Percentiles rank a stretch among this genome's conserved stretches.
These are phyloP conservation scores for Pristionchus entomophagus DNA, from an alignment of 2,888 invertebrate genomes.

Conservation along the genomic window DNA sequence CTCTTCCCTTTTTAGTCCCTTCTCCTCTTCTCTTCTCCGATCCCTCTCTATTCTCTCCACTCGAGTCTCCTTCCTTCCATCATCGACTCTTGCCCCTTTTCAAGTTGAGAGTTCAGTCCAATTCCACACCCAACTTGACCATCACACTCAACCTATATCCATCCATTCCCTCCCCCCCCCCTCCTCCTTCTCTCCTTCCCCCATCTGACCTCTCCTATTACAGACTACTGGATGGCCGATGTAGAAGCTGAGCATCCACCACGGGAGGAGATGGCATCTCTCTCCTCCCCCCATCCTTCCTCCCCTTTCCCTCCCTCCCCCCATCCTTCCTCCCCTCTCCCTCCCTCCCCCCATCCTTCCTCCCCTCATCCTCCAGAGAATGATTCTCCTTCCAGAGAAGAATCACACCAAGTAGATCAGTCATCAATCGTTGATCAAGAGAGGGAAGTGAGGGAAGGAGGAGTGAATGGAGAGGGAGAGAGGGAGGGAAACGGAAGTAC, in stretches of 20 bases:
- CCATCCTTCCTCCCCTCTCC: not conserved
- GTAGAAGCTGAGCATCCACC: not conserved
- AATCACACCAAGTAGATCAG: not conserved
- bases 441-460: not conserved
- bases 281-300: not conserved
- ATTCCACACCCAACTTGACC: not conserved
- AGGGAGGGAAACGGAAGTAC: not conserved
- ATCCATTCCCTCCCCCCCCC: not conserved
- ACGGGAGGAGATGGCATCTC: not conserved
- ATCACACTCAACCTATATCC: not conserved
- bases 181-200: not conserved
- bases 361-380: not conserved
- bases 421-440: not conserved
- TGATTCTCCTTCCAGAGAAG: not conserved
- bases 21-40: not conserved
- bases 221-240: not conserved
- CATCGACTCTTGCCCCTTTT: not conserved
- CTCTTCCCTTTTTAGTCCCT: not conserved
- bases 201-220: not conserved
- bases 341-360: not conserved
- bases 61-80: constrained; percentile 7
- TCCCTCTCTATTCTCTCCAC: constrained; percentile 16
- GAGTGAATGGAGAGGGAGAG: not conserved
- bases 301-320: not conserved
- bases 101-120: not conserved